phyloP scores from a whole-genome alignment of 2,113 vertebrate species.

The Eira barbara region DNA sequence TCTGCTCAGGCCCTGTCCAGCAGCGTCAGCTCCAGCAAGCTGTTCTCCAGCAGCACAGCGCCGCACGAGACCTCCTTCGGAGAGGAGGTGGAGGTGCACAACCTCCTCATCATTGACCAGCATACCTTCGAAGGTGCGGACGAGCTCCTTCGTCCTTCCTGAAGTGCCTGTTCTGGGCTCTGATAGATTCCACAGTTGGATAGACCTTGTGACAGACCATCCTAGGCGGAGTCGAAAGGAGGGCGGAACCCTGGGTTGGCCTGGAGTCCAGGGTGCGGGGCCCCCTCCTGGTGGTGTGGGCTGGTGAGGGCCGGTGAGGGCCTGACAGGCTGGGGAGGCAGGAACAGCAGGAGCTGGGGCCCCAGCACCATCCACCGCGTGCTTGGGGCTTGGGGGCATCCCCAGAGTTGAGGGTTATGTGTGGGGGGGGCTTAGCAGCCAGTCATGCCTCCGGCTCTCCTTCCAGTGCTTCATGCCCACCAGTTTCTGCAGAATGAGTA shows the following conservation, averaged over 20 bases:
- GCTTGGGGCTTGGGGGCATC: neutral
- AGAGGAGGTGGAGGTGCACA: constrained; percentile 98
- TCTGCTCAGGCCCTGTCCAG: constrained; percentile 92
- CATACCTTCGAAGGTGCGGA: constrained; percentile 97
- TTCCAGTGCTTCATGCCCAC: constrained; percentile 95
- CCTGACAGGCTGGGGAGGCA: neutral
- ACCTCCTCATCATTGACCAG: constrained; percentile 97
- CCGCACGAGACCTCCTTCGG: constrained; percentile 97
- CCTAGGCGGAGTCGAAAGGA: neutral
- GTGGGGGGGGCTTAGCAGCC: rapidly evolving
- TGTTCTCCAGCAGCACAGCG: constrained; percentile 98
- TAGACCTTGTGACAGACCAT: neutral
- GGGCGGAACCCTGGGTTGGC: neutral
- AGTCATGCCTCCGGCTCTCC: neutral
- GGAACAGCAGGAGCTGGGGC: rapidly evolving
- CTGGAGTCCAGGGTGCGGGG: neutral
- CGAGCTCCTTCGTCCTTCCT: neutral
- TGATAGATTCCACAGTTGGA: neutral
- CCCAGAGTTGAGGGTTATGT: rapidly evolving
- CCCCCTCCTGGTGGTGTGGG: rapidly evolving
- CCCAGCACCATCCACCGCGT: rapidly evolving
- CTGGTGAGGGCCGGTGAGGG: neutral
- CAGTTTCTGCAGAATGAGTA: constrained; percentile 98
- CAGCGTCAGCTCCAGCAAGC: constrained; percentile 98
- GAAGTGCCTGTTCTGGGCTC: neutral